phyloP scores from a whole-genome alignment of 2,113 vertebrate species.

The Phalacrocorax brasilianus region DNA sequence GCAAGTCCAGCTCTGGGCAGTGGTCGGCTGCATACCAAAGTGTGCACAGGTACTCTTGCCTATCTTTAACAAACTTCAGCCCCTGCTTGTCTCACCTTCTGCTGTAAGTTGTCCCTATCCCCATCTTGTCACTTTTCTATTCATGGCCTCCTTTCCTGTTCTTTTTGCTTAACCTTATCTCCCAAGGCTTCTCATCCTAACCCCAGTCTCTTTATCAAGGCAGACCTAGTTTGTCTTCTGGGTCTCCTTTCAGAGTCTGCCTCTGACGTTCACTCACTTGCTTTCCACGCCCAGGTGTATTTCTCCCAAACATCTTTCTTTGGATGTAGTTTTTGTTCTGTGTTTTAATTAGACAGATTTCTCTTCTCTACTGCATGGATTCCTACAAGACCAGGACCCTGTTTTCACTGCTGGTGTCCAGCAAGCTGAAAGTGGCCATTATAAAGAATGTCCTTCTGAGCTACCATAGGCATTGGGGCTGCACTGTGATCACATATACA shows the following conservation, averaged over 20 bases:
- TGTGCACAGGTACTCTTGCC: neutral
- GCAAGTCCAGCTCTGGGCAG: neutral
- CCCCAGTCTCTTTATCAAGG: neutral
- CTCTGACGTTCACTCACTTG: neutral
- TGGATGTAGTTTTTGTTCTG: neutral
- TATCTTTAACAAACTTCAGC: neutral
- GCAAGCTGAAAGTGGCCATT: neutral
- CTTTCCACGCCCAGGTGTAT: neutral
- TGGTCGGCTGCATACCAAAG: neutral
- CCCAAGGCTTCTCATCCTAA: neutral
- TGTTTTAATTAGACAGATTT: neutral
- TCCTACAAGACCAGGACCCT: neutral
- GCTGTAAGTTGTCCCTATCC: neutral
- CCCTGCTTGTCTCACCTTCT: neutral
- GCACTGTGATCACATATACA: neutral
- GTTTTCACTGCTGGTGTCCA: neutral
- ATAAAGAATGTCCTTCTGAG: neutral
- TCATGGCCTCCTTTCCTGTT: neutral
- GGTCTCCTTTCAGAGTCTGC: neutral
- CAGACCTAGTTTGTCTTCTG: neutral
- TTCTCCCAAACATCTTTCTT: neutral
- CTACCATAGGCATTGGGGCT: neutral
- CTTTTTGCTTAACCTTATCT: neutral
- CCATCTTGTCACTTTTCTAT: neutral
- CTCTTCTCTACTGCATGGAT: neutral